Conservation (phyloP, 2,113 vertebrate species). For the Speoplatyrhinus poulsoni region DNA sequence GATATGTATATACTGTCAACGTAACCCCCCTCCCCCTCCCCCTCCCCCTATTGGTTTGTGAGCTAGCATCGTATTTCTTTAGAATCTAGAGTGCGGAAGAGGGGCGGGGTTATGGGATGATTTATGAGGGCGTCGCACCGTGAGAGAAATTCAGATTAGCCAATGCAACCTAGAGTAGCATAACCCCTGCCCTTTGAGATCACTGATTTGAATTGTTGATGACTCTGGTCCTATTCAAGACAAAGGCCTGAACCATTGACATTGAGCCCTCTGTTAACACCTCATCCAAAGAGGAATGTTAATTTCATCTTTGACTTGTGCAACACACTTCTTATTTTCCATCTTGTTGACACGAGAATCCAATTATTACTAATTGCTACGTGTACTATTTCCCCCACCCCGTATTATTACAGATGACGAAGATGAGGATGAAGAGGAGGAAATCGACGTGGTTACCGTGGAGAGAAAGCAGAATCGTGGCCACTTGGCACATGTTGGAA, state of each 20-base stretch:
- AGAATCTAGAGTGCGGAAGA: slow-evolving; percentile 53
- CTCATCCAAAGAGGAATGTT: not conserved
- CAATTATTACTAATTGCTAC: not conserved
- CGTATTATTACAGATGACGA: slow-evolving; percentile 55
- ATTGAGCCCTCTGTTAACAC: slow-evolving; percentile 28
- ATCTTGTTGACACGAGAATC: not conserved
- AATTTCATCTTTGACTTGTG: slow-evolving; percentile 9
- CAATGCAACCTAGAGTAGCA: slow-evolving; percentile 13
- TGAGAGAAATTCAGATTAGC: slow-evolving; percentile 33
- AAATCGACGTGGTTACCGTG: slow-evolving; percentile 94
- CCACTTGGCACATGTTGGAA: slow-evolving; percentile 78
- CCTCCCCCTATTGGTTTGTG: no score
- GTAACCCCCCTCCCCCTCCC: no score
- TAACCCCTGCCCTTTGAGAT: slow-evolving; percentile 19
- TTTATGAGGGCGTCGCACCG: slow-evolving; percentile 40
- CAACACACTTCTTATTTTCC: slow-evolving; percentile 31
- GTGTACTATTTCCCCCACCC: slow-evolving; percentile 29
- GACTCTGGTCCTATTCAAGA: slow-evolving; percentile 25
- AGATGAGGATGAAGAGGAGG: slow-evolving; percentile 79
- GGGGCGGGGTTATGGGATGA: slow-evolving; percentile 48
- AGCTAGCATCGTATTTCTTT: not conserved
- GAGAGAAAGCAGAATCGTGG: slow-evolving; percentile 89
- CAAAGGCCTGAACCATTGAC: slow-evolving; percentile 43
- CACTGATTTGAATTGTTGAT: slow-evolving; percentile 47
- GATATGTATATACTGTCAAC: not conserved